Conservation (phyloP, 2,797 vertebrate species). For the Microctenopoma lineatum region DNA sequence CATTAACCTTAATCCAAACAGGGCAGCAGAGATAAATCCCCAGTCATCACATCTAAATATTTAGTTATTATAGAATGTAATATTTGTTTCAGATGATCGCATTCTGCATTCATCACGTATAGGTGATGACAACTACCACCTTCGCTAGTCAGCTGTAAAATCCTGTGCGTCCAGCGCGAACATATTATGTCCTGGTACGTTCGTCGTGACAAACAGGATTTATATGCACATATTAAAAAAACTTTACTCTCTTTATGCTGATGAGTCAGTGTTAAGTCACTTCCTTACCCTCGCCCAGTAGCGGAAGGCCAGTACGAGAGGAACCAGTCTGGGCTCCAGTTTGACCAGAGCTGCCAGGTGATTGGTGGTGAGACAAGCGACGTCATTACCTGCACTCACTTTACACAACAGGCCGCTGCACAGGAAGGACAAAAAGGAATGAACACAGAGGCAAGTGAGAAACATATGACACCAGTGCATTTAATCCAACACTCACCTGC, state of each 20-base stretch:
- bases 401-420: conserved; percentile 92
- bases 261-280: not conserved
- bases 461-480: not conserved
- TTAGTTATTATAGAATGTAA: not conserved
- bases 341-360: conserved; percentile 92
- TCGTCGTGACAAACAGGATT: not conserved
- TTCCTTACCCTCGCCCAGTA: conserved; percentile 94
- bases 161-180: not conserved
- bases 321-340: conserved; percentile 91
- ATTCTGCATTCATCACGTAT: too few relatives aligned
- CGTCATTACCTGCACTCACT: conserved; percentile 97
- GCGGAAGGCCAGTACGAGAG: conserved; percentile 95
- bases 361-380: conserved; percentile 96
- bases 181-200: not conserved
- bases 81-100: too few relatives aligned
- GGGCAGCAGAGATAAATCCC: not conserved
- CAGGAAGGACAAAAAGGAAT: not conserved
- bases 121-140: not conserved
- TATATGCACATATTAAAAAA: not conserved
- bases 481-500: conserved; percentile 82
- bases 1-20: not conserved
- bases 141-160: not conserved
- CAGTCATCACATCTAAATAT: not conserved
- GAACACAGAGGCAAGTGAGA: not conserved
- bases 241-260: not conserved